These are phyloP conservation scores for Trachelus iudaicus DNA, from an alignment of 2,888 invertebrate genomes.

Conservation along the genomic window DNA sequence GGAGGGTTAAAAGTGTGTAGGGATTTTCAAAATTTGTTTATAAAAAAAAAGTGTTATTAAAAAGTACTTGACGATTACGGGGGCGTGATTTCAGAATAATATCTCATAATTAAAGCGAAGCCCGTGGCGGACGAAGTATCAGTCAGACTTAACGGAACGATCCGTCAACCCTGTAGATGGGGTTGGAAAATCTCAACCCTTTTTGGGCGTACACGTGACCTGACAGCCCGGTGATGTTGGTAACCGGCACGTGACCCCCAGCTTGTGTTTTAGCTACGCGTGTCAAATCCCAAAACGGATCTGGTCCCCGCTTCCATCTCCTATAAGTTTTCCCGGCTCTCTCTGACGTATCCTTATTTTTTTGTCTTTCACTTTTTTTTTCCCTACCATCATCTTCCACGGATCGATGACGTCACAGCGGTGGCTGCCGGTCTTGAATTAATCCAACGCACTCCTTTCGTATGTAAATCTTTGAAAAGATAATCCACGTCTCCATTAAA, in stretches of 20 bases:
- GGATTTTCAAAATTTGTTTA: not conserved
- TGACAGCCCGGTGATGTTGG: conserved; percentile 42
- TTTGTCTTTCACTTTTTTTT: conserved; percentile 13
- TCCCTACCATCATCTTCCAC: conserved; percentile 26
- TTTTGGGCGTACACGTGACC: conserved; percentile 62
- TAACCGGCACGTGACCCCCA: conserved; percentile 50
- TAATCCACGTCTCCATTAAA: conserved; percentile 8
- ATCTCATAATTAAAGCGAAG: conserved; percentile 63
- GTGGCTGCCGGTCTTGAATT: conserved; percentile 1
- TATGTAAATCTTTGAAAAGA: conserved; percentile 32
- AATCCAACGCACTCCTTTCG: conserved; percentile 20
- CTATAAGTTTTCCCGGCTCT: conserved; percentile 7
- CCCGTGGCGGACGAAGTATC: conserved; percentile 56
- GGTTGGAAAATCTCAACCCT: conserved; percentile 63
- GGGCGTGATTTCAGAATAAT: conserved; percentile 62
- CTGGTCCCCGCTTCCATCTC: conserved; percentile 15
- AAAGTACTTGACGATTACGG: conserved; percentile 50
- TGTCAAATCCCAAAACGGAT: conserved; percentile 62
- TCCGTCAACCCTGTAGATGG: conserved; percentile 50
- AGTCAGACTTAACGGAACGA: conserved; percentile 62
- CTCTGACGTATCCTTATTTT: conserved; percentile 5
- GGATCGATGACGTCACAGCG: not conserved
- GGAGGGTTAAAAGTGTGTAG: not conserved
- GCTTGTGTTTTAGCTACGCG: conserved; percentile 61
- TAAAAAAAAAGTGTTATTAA: conserved; percentile 56